Conservation (phyloP, 2,888 invertebrate species). For the Hemicrepidius hirtus region DNA sequence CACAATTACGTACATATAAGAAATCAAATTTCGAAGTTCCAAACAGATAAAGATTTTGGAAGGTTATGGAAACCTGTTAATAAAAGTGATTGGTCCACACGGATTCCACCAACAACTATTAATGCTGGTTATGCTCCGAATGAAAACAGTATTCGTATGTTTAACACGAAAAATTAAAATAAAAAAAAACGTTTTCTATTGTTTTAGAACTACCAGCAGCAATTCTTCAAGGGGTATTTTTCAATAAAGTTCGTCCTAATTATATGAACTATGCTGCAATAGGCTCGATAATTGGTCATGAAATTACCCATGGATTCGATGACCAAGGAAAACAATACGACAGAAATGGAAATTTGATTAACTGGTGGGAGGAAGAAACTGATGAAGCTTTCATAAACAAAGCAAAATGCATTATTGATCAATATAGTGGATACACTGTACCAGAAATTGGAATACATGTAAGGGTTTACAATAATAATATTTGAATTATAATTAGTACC, state of each 20-base stretch:
- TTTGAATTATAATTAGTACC: neutral
- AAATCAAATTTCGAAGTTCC: conserved; percentile 72
- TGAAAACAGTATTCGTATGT: conserved; percentile 74
- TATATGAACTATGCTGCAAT: conserved; percentile 92
- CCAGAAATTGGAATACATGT: conserved; percentile 76
- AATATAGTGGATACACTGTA: conserved; percentile 90
- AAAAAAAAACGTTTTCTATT: neutral
- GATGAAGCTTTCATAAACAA: conserved; percentile 86
- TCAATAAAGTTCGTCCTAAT: conserved; percentile 86
- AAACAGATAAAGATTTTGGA: conserved; percentile 72
- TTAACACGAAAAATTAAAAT: conserved; percentile 43
- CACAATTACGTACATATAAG: conserved; percentile 77
- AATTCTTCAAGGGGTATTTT: conserved; percentile 89
- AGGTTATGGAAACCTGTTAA: conserved; percentile 71
- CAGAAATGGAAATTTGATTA: conserved; percentile 32
- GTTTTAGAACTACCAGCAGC: conserved; percentile 79
- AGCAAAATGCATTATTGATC: conserved; percentile 90
- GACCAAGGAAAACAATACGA: conserved; percentile 36
- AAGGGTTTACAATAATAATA: conserved; percentile 65
- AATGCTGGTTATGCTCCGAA: conserved; percentile 74
- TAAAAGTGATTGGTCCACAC: conserved; percentile 78
- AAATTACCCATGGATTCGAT: conserved; percentile 90
- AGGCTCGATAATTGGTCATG: conserved; percentile 90
- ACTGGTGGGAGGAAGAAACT: conserved; percentile 81
- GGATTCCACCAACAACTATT: conserved; percentile 84